These are phyloP conservation scores for Thryonomys swinderianus DNA, from an alignment of 2,113 vertebrate genomes.

Conservation along the genomic window DNA sequence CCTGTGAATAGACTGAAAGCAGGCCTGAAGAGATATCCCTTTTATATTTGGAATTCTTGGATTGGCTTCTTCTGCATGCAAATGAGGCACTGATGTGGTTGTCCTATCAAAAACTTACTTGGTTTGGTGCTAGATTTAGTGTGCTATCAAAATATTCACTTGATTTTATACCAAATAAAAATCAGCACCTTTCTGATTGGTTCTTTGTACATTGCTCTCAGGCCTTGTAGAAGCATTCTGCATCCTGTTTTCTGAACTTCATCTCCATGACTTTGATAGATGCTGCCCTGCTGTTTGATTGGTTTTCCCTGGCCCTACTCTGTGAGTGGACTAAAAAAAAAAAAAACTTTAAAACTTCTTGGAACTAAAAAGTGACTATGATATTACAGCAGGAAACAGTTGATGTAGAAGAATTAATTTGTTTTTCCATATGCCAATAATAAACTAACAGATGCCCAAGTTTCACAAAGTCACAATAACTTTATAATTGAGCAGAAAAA, in stretches of 20 bases:
- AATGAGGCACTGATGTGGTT: neutral
- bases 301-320: neutral
- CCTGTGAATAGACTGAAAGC: neutral
- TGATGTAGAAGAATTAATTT: neutral
- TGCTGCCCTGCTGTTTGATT: neutral
- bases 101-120: neutral
- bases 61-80: neutral
- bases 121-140: neutral
- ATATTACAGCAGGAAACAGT: neutral
- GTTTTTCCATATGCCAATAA: neutral
- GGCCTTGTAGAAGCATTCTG: neutral
- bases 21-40: neutral
- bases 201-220: neutral
- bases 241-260: neutral
- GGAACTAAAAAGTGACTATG: neutral
- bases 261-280: neutral
- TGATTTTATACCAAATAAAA: neutral
- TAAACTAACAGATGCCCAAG: neutral
- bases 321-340: too few relatives aligned
- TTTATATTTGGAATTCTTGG: neutral
- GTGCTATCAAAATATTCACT: neutral
- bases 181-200: neutral
- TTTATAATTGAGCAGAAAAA: neutral
- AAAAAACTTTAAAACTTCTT: neutral
- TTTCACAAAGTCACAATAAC: neutral